phyloP scores from a whole-genome alignment of 2,797 vertebrate genomes.

The Aplochiton taeniatus region DNA sequence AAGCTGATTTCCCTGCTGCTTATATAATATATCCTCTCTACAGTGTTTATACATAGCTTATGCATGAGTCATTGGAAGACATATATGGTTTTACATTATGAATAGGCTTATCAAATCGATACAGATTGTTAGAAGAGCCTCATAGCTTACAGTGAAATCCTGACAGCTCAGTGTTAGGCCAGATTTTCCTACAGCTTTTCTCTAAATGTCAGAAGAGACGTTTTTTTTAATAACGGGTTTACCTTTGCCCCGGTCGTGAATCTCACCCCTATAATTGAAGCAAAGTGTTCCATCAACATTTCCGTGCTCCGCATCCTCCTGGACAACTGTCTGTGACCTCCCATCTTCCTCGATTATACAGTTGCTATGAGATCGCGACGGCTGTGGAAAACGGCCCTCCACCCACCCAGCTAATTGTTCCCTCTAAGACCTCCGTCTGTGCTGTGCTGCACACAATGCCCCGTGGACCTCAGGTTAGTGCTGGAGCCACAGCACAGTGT shows the following conservation, averaged over 20 bases:
- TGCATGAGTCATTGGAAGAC: not conserved
- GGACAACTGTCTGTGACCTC: not conserved
- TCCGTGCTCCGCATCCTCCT: conserved; percentile 4
- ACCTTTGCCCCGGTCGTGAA: not conserved
- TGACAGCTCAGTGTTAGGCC: no score
- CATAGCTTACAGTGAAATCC: no score
- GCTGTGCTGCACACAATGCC: not conserved
- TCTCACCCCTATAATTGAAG: conserved; percentile 2
- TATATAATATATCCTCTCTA: conserved; percentile 26
- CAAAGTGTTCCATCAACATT: conserved; percentile 8
- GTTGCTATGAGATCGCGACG: no score
- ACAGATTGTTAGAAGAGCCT: no score
- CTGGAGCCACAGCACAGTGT: not conserved
- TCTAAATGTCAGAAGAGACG: not conserved
- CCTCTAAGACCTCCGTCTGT: not conserved
- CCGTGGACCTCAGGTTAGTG: not conserved
- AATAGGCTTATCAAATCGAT: no score
- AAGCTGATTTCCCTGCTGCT: conserved; percentile 58
- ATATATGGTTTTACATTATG: no score
- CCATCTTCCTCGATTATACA: conserved; percentile 5
- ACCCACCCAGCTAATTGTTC: no score
- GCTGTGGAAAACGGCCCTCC: conserved; percentile 10
- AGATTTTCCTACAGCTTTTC: no score
- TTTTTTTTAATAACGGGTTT: not conserved
- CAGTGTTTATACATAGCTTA: conserved; percentile 34